phyloP scores from a whole-genome alignment of 2,797 vertebrate genomes.

The Spinus pinus region DNA sequence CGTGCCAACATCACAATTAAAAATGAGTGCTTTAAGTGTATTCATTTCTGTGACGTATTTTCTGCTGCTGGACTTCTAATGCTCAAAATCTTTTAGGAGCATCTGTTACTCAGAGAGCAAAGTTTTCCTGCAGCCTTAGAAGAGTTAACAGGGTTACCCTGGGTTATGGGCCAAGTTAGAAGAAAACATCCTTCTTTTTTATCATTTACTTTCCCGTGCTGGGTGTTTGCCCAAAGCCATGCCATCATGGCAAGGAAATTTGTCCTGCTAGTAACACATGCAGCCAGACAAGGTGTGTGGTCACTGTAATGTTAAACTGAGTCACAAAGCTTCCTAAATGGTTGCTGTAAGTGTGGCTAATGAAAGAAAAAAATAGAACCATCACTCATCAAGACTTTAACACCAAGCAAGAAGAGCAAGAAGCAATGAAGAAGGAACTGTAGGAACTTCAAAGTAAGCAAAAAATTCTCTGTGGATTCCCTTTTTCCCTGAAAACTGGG shows the following conservation, averaged over 20 bases:
- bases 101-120: not conserved
- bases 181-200: not conserved
- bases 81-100: not conserved
- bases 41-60: not conserved
- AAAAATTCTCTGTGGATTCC: not conserved
- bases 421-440: not conserved
- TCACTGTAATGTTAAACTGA: not conserved
- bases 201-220: not conserved
- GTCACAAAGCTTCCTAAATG: not conserved
- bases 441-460: not conserved
- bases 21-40: not conserved
- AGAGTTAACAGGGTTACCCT: not conserved
- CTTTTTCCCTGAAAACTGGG: not conserved
- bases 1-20: not conserved
- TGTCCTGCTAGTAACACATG: not conserved
- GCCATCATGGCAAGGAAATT: not conserved
- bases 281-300: not conserved
- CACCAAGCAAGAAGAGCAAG: not conserved
- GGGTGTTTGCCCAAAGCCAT: not conserved
- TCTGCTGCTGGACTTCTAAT: not conserved
- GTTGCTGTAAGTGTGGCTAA: not conserved
- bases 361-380: not conserved
- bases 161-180: not conserved
- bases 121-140: not conserved
- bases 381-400: not conserved